phyloP scores from a whole-genome alignment of 2,888 invertebrate genomes.

The Cryptocheilus praepositus region DNA sequence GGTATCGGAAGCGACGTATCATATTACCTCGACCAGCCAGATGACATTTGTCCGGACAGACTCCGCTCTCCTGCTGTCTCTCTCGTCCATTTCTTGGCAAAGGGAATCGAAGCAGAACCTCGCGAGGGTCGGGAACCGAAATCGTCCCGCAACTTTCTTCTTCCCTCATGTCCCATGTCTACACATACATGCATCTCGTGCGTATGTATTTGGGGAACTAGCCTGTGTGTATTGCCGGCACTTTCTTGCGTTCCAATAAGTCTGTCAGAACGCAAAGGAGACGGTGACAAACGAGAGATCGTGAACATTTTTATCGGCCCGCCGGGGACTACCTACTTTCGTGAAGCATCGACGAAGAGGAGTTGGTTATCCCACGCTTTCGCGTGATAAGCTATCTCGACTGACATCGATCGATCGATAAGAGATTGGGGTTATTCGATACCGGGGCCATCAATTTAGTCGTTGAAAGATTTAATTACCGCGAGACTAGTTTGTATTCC shows the following conservation, averaged over 20 bases:
- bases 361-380: too few relatives aligned
- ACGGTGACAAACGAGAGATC: constrained; percentile 30
- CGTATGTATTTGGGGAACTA: too few relatives aligned
- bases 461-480: too few relatives aligned
- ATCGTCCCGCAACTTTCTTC: constrained; percentile 7
- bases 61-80: background rate
- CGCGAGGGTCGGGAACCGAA: constrained; percentile 4
- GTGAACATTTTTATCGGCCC: constrained; percentile 33
- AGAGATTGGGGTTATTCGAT: background rate
- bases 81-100: constrained; percentile 6
- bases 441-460: too few relatives aligned
- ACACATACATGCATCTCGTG: background rate
- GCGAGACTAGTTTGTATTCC: too few relatives aligned
- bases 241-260: constrained; percentile 13
- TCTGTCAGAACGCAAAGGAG: constrained; percentile 18
- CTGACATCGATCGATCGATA: constrained; percentile 33
- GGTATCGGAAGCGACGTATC: constrained; percentile 32
- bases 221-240: constrained; percentile 11
- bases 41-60: constrained; percentile 28
- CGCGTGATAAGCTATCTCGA: constrained; percentile 39
- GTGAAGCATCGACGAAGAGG: background rate
- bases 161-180: constrained; percentile 1
- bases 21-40: constrained; percentile 28
- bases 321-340: constrained; percentile 9
- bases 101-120: background rate